Conservation (phyloP, 2,797 vertebrate species). For the Huso huso region DNA sequence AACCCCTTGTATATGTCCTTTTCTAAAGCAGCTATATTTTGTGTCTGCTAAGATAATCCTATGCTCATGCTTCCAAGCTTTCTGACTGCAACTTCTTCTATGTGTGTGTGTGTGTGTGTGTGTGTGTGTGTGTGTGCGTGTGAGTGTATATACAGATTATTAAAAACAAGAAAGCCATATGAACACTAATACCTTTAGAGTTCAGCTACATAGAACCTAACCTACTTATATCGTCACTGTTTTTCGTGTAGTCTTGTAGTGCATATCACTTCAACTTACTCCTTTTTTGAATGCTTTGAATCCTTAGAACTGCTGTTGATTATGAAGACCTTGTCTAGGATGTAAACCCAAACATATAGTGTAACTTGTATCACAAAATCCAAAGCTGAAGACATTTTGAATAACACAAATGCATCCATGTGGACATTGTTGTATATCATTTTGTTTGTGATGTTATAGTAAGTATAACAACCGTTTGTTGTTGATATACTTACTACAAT, state of each 20-base stretch:
- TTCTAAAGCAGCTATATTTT: slow-evolving; percentile 29
- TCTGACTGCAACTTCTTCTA: slow-evolving; percentile 27
- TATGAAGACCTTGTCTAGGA: no score
- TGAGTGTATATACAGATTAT: slow-evolving; percentile 54
- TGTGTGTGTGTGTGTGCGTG: slow-evolving; percentile 42
- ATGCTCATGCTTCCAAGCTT: slow-evolving; percentile 29
- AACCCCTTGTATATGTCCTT: slow-evolving; percentile 30
- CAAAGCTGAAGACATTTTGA: no score
- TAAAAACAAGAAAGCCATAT: slow-evolving; percentile 70
- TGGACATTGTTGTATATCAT: no score
- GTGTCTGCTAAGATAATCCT: slow-evolving; percentile 27
- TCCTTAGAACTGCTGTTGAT: no score
- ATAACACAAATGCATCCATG: no score
- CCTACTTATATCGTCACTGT: slow-evolving; percentile 46
- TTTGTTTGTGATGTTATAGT: no score
- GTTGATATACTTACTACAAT: no score
- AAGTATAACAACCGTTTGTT: no score
- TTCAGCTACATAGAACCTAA: slow-evolving; percentile 59
- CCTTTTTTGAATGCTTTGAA: slow-evolving; percentile 8
- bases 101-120: slow-evolving; percentile 14
- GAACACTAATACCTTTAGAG: slow-evolving; percentile 66
- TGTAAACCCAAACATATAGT: no score
- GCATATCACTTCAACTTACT: slow-evolving; percentile 51
- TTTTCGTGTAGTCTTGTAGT: slow-evolving; percentile 41
- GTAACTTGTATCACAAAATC: no score